Percentiles rank a stretch among this genome's conserved stretches.
These are phyloP conservation scores for Drosophila carrolli DNA, from an alignment of 1,140 invertebrate genomes.

Conservation along the genomic window DNA sequence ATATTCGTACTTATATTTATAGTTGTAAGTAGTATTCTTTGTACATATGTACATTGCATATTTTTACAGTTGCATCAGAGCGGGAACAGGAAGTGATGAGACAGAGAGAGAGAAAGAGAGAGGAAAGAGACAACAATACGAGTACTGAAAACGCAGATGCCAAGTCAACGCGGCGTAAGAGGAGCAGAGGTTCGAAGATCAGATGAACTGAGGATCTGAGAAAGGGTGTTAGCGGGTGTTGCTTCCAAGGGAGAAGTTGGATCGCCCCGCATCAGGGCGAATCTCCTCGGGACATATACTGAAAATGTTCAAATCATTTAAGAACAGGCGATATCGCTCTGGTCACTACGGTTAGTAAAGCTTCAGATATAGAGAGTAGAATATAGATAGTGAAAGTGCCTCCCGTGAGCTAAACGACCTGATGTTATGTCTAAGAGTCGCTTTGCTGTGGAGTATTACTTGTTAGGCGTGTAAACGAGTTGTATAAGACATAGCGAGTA, in stretches of 20 bases:
- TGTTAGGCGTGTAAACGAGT: conserved; percentile 15
- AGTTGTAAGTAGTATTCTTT: conserved; percentile 42
- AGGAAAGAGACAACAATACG: conserved; percentile 63
- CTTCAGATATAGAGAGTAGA: conserved; percentile 17
- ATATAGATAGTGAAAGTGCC: conserved; percentile 7
- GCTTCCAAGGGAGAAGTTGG: not conserved
- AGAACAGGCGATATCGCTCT: conserved; percentile 6
- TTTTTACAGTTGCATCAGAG: conserved; percentile 72
- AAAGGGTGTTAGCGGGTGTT: conserved; percentile 23
- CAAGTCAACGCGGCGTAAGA: conserved; percentile 46
- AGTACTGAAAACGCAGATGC: conserved; percentile 54
- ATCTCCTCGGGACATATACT: conserved; percentile 5
- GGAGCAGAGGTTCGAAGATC: conserved; percentile 31
- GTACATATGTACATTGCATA: conserved; percentile 48
- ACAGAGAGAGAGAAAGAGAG: conserved; percentile 34
- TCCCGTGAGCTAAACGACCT: not conserved
- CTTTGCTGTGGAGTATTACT: conserved; percentile 3
- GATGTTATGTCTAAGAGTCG: conserved; percentile 13
- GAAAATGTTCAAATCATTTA: conserved; percentile 29
- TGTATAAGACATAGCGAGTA: conserved; percentile 24
- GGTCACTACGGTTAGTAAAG: conserved; percentile 41
- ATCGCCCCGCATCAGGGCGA: conserved; percentile 13
- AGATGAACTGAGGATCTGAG: conserved; percentile 35
- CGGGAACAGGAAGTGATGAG: conserved; percentile 44
- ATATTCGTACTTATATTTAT: conserved; percentile 25